Percentiles rank a stretch among this genome's conserved stretches.
phyloP scores from a whole-genome alignment of 1,140 invertebrate species.

The Dinoponera quadriceps region DNA sequence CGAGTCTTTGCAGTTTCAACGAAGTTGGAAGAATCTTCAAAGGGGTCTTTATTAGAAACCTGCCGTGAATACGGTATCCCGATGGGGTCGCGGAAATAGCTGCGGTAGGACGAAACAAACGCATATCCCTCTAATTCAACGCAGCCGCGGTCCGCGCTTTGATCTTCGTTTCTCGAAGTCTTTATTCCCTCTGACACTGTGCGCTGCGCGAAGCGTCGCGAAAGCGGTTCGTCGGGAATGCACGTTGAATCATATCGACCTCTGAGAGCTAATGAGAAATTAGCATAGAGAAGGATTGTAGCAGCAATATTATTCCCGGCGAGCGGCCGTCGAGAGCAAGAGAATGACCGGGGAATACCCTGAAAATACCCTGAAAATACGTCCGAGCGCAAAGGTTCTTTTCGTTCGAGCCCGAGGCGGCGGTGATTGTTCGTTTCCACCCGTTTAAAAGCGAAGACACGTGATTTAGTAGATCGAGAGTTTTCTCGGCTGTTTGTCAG shows the following conservation, averaged over 20 bases:
- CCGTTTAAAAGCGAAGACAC: slow-evolving; percentile 27
- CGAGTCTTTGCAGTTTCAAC: neutral
- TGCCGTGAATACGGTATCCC: neutral
- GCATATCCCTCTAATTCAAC: slow-evolving; percentile 45
- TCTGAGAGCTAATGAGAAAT: neutral
- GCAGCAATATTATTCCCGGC: neutral
- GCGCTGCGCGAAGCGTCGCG: neutral
- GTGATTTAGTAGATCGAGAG: slow-evolving; percentile 24
- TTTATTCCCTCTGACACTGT: neutral
- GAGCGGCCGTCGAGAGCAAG: neutral
- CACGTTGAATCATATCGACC: neutral
- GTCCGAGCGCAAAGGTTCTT: no score
- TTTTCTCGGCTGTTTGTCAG: slow-evolving; percentile 28
- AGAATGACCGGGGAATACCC: no score
- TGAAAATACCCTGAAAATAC: no score
- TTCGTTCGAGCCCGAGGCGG: neutral
- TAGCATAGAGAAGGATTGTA: neutral
- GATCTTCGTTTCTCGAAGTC: slow-evolving; percentile 2
- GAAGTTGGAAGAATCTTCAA: slow-evolving; percentile 32
- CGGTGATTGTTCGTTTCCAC: neutral
- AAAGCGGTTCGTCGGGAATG: slow-evolving; percentile 2
- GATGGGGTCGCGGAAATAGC: neutral
- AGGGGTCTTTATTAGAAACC: neutral
- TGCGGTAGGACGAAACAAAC: slow-evolving; percentile 14
- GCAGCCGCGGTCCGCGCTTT: neutral